A percentile compares a stretch with the other conserved stretches of the same genome.
Conservation (phyloP, 2,113 vertebrate genomes). For the Lethenteron reissneri region DNA sequence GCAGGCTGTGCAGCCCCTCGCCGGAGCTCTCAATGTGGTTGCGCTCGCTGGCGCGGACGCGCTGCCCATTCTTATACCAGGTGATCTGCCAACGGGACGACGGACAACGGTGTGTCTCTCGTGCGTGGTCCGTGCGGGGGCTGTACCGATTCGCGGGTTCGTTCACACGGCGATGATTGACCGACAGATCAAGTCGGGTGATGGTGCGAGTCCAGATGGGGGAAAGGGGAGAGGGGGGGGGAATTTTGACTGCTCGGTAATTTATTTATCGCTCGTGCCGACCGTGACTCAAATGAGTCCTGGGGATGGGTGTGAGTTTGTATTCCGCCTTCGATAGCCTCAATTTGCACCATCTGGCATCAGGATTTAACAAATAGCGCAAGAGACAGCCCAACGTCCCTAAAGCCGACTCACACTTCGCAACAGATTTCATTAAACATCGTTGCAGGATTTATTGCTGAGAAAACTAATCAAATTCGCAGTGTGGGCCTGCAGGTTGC, state of each 20-base stretch:
- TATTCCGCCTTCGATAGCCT: too few species aligned
- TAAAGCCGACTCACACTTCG: too few species aligned
- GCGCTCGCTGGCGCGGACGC: slow-evolving; percentile 42
- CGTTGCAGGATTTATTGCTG: too few species aligned
- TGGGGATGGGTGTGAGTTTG: too few species aligned
- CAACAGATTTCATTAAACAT: too few species aligned
- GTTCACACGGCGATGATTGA: not conserved
- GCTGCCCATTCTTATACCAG: slow-evolving; percentile 93
- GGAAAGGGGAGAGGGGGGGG: not conserved
- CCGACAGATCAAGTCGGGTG: too few species aligned
- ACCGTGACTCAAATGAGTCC: too few species aligned
- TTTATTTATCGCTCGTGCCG: not conserved
- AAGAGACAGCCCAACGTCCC: too few species aligned
- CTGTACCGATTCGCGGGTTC: not conserved
- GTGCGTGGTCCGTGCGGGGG: not conserved
- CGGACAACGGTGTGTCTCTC: not conserved
- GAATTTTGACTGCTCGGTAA: not conserved
- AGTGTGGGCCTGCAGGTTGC: too few species aligned
- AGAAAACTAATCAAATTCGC: too few species aligned
- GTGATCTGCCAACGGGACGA: slow-evolving; percentile 33
- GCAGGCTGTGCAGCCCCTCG: slow-evolving; percentile 67
- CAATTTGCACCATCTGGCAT: too few species aligned
- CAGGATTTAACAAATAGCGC: too few species aligned
- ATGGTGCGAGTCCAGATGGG: not conserved
- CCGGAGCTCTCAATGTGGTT: slow-evolving; percentile 65